Conservation (phyloP, 2,113 vertebrate species). For the Colistium nudipinnis region DNA sequence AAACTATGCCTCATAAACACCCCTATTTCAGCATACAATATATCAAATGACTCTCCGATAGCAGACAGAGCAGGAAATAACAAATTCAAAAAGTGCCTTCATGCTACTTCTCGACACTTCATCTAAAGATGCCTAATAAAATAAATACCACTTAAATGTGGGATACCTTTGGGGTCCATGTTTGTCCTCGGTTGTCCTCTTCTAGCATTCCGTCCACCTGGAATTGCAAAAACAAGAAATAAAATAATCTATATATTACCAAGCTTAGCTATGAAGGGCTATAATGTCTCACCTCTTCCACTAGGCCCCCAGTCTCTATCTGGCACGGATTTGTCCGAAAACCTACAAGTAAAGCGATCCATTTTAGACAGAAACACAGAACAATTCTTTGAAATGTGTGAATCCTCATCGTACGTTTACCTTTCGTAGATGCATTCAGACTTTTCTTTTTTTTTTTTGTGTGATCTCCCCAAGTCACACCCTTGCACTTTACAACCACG, state of each 20-base stretch:
- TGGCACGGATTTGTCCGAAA: conserved; percentile 75
- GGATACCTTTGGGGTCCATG: conserved; percentile 80
- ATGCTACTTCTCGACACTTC: too few relatives aligned
- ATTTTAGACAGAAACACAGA: conserved; percentile 28
- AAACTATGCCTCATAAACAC: too few relatives aligned
- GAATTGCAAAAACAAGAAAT: conserved; percentile 11
- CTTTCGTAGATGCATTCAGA: conserved; percentile 6
- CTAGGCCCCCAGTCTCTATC: conserved; percentile 73
- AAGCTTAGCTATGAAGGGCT: too few relatives aligned
- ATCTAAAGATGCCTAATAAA: too few relatives aligned
- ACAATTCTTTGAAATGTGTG: conserved; percentile 6
- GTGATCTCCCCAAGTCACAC: conserved; percentile 13
- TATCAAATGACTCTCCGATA: too few relatives aligned
- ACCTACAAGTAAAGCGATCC: conserved; percentile 68
- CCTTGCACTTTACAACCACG: conserved; percentile 13
- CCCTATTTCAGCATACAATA: too few relatives aligned
- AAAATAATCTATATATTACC: too few relatives aligned
- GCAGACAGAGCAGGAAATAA: not conserved
- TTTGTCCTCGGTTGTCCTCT: conserved; percentile 80
- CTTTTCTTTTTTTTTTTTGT: conserved; percentile 1
- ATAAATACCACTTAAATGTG: not conserved
- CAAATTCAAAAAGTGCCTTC: too few relatives aligned
- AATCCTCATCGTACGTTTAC: not conserved
- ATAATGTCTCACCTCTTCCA: conserved; percentile 76
- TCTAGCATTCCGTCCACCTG: conserved; percentile 83